Percentiles rank a stretch among this genome's conserved stretches.
phyloP scores from a whole-genome alignment of 2,797 vertebrate species.

The Tragopan temminckii region DNA sequence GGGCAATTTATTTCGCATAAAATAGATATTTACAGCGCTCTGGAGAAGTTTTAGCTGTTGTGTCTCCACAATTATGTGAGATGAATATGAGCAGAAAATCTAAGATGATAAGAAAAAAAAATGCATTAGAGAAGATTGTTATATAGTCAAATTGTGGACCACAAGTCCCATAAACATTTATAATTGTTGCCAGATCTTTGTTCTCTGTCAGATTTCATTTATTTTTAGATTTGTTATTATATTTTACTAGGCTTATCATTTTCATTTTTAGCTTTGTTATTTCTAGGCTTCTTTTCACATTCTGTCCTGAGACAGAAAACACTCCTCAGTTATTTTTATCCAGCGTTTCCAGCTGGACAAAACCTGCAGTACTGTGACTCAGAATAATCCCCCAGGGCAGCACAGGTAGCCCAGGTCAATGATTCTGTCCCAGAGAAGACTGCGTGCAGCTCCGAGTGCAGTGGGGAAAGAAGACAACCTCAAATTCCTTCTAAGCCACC shows the following conservation, averaged over 20 bases:
- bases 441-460: fast-evolving
- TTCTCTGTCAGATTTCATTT: neutral
- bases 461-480: neutral
- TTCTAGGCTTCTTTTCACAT: neutral
- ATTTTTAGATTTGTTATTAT: neutral
- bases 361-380: neutral
- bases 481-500: neutral
- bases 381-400: fast-evolving
- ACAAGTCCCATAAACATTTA: neutral
- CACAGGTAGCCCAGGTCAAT: neutral
- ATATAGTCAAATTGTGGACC: neutral
- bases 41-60: neutral
- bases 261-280: neutral
- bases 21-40: neutral
- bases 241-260: neutral
- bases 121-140: neutral
- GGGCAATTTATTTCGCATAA: neutral
- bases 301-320: neutral
- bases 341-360: neutral
- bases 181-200: neutral
- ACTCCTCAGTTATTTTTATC: neutral
- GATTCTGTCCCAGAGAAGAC: neutral
- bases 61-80: neutral
- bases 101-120: neutral
- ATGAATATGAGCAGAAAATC: neutral